A percentile compares a stretch with the other conserved stretches of the same genome.
These are phyloP conservation scores for Dolichallabes microphthalmus DNA, from an alignment of 2,113 vertebrate species.

Conservation along the genomic window DNA sequence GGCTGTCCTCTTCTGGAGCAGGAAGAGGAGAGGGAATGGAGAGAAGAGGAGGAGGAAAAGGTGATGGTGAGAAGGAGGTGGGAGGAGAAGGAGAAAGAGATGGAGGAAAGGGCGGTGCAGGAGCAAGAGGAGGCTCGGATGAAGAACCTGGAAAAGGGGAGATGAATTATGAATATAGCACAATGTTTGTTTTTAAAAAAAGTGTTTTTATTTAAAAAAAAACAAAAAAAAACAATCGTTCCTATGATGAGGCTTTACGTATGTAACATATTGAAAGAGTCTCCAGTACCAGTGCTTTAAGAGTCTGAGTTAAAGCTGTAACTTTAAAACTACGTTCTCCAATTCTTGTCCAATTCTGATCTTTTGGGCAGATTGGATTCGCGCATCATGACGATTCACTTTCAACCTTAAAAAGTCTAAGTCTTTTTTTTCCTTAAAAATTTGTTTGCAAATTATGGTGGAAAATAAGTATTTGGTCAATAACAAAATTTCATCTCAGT, in stretches of 20 bases:
- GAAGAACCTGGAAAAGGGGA: constrained; percentile 58
- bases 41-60: constrained; percentile 56
- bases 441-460: too few relatives aligned
- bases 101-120: constrained; percentile 53
- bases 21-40: constrained; percentile 54
- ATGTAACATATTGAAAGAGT: background rate
- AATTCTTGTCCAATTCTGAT: too few relatives aligned
- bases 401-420: too few relatives aligned
- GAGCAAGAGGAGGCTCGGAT: constrained; percentile 50
- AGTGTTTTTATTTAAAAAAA: background rate
- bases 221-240: background rate
- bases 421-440: too few relatives aligned
- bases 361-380: too few relatives aligned
- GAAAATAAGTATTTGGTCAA: too few relatives aligned
- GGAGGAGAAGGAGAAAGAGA: constrained; percentile 57
- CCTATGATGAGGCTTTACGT: background rate
- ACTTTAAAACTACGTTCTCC: too few relatives aligned
- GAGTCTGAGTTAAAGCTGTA: background rate
- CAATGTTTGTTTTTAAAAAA: background rate
- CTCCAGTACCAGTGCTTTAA: background rate
- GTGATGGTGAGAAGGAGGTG: constrained; percentile 57
- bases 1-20: constrained; percentile 41
- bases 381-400: too few relatives aligned
- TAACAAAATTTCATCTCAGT: too few relatives aligned
- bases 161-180: background rate